Conservation (phyloP, 2,797 vertebrate genomes). For the Acrossocheilus wenchowensis region DNA sequence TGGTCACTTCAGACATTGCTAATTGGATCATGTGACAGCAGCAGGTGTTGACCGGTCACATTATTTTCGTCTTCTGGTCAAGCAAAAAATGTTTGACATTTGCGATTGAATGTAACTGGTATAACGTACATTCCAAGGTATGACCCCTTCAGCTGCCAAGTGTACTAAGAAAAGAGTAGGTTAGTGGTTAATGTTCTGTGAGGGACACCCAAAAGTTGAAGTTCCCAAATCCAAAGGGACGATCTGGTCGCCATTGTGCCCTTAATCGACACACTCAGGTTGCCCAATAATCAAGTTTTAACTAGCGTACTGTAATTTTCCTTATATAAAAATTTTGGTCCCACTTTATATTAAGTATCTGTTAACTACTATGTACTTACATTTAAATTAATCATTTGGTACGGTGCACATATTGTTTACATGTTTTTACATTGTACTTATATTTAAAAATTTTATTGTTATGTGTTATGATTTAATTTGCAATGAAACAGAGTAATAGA, state of each 20-base stretch:
- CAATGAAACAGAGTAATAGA: neutral
- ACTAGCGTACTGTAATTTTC: neutral
- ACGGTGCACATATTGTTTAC: too few species aligned
- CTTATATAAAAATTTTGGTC: too few species aligned
- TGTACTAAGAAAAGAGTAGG: neutral
- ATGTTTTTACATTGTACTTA: neutral
- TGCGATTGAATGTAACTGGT: neutral
- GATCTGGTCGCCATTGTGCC: neutral
- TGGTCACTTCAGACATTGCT: neutral
- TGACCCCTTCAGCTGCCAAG: neutral
- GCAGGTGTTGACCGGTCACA: conserved; percentile 35
- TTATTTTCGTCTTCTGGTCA: neutral
- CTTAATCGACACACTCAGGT: neutral
- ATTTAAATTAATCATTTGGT: too few species aligned
- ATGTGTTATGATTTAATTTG: neutral
- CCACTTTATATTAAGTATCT: too few species aligned
- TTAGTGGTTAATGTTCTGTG: neutral
- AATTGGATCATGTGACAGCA: conserved; percentile 20
- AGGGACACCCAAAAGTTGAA: neutral
- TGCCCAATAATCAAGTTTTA: neutral
- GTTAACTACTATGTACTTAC: too few species aligned
- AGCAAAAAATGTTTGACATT: conserved; percentile 35
- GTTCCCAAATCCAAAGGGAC: neutral
- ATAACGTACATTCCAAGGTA: neutral
- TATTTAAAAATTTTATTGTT: neutral